Base-by-base conservation (phyloP, 2,797 vertebrate genomes). In the Periparus ater region DNA sequence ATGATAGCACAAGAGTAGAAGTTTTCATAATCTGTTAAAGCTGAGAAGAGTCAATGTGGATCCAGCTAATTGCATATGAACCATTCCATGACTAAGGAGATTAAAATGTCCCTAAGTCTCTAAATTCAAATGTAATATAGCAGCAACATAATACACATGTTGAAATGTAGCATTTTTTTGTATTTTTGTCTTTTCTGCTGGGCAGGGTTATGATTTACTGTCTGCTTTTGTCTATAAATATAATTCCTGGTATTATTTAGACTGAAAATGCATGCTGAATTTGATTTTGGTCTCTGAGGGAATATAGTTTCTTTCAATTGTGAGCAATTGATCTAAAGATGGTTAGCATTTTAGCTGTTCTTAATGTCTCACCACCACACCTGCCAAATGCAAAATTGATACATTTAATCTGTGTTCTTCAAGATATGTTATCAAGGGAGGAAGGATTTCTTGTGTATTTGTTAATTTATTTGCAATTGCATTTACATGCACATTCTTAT, bases 381-480 rank as follows among this genome's bases (percentile, higher is more conserved):
- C 86, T 96, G 68, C n/a, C 65, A 94, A 95, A 94, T 90, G n/a
- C 40, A 95, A 96, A 95, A 76, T 25, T 66, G 76, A 91, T 91
- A 75, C 8, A 66, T 91, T 87, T 92, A 87, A 66, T 87, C 70
- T 85, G 6, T 53, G 11, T 75, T 89, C 62, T 87, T 95, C 38
- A n/a, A 89, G 34, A 50, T 72, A 50, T 9, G 11, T 84, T 89
- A 91, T 75, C 88, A 88, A 82, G 45, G 57, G 60, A 94, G 44
- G n/a, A 85, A 76, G 10, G 34, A 48, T 71, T 81, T 62, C 45
- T 78, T 78, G n/a, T 30, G 10, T 55, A 44, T 89, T 93, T 84
- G 10, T 88, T 94, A 48, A 54, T 91, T 91, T 86, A 54, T 70
- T 85, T 92, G 29, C 29, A 88, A 78, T 57, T 92, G 9, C 32